A percentile compares a stretch with the other conserved stretches of the same genome.
These are phyloP conservation scores for Montipora capricornis DNA, from an alignment of 64 coral and sea anemone species.

Conservation along the genomic window DNA sequence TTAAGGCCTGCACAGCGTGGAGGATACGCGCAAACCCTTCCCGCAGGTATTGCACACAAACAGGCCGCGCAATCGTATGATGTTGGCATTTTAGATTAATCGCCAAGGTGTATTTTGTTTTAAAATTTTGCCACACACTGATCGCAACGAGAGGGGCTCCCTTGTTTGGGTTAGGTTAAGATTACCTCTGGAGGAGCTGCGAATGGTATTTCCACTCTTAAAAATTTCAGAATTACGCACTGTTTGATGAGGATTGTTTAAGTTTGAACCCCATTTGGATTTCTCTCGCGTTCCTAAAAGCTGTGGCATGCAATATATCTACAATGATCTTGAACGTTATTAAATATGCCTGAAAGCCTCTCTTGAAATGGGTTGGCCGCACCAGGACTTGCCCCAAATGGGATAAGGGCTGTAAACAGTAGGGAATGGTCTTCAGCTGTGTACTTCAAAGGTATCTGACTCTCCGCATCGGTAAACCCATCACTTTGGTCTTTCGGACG, in stretches of 20 bases:
- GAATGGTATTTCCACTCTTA: not conserved
- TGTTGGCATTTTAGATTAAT: conserved; percentile 69
- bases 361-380: not conserved
- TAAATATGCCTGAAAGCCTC: not conserved
- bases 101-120: conserved; percentile 75
- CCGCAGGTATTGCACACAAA: conserved; percentile 71
- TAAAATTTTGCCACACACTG: conserved; percentile 81
- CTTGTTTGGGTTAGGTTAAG: conserved; percentile 7
- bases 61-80: conserved; percentile 52
- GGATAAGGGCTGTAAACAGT: conserved; percentile 26
- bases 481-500: not conserved
- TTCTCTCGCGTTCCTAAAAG: not conserved
- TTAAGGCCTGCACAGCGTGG: conserved; percentile 68
- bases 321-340: not conserved
- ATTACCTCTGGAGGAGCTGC: not conserved
- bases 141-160: conserved; percentile 53
- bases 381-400: not conserved
- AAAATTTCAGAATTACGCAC: not conserved
- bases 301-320: not conserved
- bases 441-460: not conserved
- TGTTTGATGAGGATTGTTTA: not conserved
- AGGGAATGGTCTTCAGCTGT: not conserved
- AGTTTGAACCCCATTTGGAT: not conserved
- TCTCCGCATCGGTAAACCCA: not conserved
- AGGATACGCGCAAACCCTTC: conserved; percentile 70